Evolutionary conservation across 35 echinoderm and acorn worm species (phyloP).

Genomic region (Heliocidaris tuberculata): DNA sequence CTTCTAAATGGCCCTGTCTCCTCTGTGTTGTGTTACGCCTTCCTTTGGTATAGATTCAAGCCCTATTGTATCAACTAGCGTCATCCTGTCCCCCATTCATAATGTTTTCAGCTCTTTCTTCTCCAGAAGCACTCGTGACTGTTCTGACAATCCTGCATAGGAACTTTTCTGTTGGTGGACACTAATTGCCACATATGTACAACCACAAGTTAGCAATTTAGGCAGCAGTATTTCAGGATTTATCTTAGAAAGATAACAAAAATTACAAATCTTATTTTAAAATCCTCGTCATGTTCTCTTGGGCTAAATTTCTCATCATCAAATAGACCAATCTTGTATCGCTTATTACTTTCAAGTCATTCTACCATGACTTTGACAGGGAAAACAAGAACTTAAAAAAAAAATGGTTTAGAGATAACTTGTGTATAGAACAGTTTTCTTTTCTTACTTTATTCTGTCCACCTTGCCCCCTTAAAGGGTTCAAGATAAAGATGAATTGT

Average conservation of each 20-base stretch:
- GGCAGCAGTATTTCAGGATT: too few relatives aligned
- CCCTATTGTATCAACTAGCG: background rate
- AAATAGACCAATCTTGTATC: too few relatives aligned
- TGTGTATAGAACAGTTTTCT: background rate
- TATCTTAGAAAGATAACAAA: too few relatives aligned
- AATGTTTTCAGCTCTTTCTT: background rate
- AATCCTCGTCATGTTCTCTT: too few relatives aligned
- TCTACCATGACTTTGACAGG: background rate
- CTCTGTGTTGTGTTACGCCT: background rate
- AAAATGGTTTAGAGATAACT: background rate
- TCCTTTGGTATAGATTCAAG: background rate
- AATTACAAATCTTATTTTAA: too few relatives aligned
- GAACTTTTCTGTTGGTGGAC: background rate
- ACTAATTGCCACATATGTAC: background rate
- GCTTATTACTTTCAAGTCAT: too few relatives aligned
- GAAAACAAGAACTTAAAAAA: background rate
- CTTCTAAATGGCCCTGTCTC: background rate
- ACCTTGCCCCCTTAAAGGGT: background rate
- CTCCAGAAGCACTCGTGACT: too few relatives aligned
- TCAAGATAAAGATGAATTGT: too few relatives aligned
- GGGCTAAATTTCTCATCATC: too few relatives aligned
- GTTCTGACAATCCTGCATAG: background rate
- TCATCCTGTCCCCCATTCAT: constrained; percentile 8
- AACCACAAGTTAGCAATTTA: too few relatives aligned
- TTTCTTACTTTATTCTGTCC: background rate